Evolutionary conservation across 2,888 invertebrate genomes (phyloP).

Genomic region (Diplazon laetatorius): DNA sequence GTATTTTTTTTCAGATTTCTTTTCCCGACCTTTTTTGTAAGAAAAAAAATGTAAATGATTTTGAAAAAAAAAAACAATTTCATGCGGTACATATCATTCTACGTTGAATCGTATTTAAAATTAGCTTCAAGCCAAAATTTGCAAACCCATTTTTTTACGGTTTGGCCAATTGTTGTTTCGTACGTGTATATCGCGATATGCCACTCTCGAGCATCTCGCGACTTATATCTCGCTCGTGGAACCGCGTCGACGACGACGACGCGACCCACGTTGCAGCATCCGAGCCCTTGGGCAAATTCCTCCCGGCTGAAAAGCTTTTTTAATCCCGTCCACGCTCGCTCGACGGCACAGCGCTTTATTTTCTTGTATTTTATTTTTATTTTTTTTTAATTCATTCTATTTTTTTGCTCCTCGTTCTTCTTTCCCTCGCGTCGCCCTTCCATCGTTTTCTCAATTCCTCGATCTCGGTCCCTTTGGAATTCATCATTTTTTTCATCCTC

Average conservation of each 20-base stretch:
- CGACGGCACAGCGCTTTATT: slow-evolving; percentile 46
- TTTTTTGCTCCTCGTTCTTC: not conserved
- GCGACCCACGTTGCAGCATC: too few relatives aligned
- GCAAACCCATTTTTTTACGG: too few relatives aligned
- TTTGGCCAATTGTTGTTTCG: too few relatives aligned
- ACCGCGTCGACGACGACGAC: too few relatives aligned
- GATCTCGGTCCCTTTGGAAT: slow-evolving; percentile 45
- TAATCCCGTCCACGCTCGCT: slow-evolving; percentile 40
- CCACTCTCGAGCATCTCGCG: not conserved
- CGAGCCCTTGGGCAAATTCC: too few relatives aligned
- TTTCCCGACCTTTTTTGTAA: too few relatives aligned
- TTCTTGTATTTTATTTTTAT: slow-evolving; percentile 13
- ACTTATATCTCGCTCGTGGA: not conserved
- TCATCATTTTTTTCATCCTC: slow-evolving; percentile 28
- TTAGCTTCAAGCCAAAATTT: too few relatives aligned
- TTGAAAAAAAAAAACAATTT: too few relatives aligned
- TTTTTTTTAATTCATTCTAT: slow-evolving; percentile 16
- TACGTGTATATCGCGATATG: slow-evolving; percentile 16
- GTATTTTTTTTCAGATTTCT: too few relatives aligned
- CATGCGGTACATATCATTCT: too few relatives aligned
- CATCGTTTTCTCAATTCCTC: slow-evolving; percentile 49
- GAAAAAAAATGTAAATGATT: too few relatives aligned
- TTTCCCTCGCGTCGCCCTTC: slow-evolving; percentile 21
- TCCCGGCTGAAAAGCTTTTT: not conserved
- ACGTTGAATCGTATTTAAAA: too few relatives aligned